Conservation (phyloP, 2,797 vertebrate genomes). For the Botia almorhae region DNA sequence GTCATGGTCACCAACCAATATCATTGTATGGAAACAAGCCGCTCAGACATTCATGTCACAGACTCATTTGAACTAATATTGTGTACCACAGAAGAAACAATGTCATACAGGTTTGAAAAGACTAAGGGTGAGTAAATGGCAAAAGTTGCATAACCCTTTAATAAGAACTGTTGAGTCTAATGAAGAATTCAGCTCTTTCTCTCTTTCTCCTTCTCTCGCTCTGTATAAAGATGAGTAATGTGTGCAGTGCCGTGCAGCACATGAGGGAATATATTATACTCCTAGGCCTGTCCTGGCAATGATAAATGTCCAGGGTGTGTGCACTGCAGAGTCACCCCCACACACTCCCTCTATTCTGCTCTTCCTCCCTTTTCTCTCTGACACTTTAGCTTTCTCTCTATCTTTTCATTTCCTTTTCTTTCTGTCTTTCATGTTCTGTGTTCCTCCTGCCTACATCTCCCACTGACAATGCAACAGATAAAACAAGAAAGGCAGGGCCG, state of each 20-base stretch:
- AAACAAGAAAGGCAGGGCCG: constrained; percentile 12
- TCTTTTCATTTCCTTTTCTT: constrained; percentile 18
- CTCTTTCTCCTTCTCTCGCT: constrained; percentile 33
- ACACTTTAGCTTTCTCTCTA: constrained; percentile 21
- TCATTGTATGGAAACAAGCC: neutral
- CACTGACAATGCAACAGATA: constrained; percentile 30
- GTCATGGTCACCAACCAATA: neutral
- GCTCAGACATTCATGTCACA: too few species aligned
- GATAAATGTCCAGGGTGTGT: constrained; percentile 72
- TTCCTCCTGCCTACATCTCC: neutral
- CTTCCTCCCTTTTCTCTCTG: constrained; percentile 11
- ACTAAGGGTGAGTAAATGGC: neutral
- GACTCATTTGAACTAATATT: neutral
- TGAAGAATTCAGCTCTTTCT: constrained; percentile 63
- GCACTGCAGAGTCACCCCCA: constrained; percentile 69
- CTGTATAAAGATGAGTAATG: constrained; percentile 77
- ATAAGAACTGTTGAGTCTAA: constrained; percentile 63
- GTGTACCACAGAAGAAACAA: neutral
- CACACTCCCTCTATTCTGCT: constrained; percentile 49
- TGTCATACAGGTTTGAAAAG: neutral
- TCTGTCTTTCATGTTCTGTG: constrained; percentile 14
- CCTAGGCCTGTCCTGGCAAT: constrained; percentile 66
- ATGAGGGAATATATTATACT: constrained; percentile 75
- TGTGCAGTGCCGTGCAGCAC: constrained; percentile 62
- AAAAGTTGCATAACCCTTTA: constrained; percentile 8